These are phyloP conservation scores for Dendrocincla tyrannina DNA, from an alignment of 2,797 vertebrate species.

Conservation along the genomic window DNA sequence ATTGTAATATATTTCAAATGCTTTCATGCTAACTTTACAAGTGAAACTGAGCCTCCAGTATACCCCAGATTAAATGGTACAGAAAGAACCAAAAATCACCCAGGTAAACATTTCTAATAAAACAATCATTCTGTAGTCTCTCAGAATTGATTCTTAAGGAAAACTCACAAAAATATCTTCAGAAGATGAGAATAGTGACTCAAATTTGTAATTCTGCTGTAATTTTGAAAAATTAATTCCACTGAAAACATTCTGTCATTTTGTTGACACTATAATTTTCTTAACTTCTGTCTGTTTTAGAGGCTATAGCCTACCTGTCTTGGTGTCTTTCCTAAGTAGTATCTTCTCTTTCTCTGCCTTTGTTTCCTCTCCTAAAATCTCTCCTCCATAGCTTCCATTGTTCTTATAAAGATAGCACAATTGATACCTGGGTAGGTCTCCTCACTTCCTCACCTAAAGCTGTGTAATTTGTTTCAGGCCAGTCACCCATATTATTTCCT, in stretches of 20 bases:
- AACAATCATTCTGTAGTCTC: not conserved
- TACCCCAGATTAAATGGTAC: not conserved
- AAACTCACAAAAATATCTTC: not conserved
- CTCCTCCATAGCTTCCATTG: not conserved
- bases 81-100: not conserved
- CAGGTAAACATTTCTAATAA: not conserved
- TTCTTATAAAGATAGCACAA: not conserved
- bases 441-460: not conserved
- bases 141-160: not conserved
- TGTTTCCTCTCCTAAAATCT: not conserved
- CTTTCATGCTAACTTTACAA: not conserved
- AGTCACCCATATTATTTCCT: not conserved
- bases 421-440: not conserved
- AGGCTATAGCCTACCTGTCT: not conserved
- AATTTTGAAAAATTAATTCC: not conserved
- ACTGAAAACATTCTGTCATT: not conserved
- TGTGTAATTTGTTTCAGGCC: not conserved
- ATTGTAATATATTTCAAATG: not conserved
- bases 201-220: not conserved
- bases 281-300: not conserved
- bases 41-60: not conserved
- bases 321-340: not conserved
- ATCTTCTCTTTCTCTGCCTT: not conserved
- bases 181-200: not conserved
- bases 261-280: not conserved